A percentile compares a stretch with the other conserved stretches of the same genome.
Conservation (phyloP, 2,888 invertebrate genomes). For the Fabriciana adippe region DNA sequence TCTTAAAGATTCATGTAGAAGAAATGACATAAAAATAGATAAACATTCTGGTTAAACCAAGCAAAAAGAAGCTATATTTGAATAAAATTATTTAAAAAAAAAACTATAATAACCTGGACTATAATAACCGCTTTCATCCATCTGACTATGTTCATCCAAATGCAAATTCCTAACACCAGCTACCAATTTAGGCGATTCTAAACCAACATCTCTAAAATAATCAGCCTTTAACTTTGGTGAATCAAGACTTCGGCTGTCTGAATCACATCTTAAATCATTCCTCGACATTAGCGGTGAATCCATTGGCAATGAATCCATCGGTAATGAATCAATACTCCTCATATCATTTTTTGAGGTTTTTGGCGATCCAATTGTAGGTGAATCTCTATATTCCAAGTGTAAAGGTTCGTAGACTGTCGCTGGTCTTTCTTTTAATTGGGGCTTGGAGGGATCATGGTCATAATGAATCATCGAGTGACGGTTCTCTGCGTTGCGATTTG, state of each 20-base stretch:
- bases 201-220: constrained; percentile 64
- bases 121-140: constrained; percentile 79
- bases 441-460: constrained; percentile 70
- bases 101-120: constrained; percentile 61
- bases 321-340: constrained; percentile 70
- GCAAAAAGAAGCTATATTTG: no score
- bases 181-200: constrained; percentile 72
- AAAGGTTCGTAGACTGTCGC: constrained; percentile 74
- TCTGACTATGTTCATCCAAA: constrained; percentile 74
- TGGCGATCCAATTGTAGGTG: constrained; percentile 69
- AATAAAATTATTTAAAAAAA: not conserved
- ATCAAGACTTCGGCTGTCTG: constrained; percentile 70
- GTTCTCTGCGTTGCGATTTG: constrained; percentile 69
- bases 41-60: no score
- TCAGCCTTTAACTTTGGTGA: constrained; percentile 73
- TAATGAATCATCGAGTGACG: constrained; percentile 80
- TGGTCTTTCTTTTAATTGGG: constrained; percentile 70
- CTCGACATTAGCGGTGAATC: constrained; percentile 73
- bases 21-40: no score
- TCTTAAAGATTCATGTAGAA: not conserved
- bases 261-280: constrained; percentile 68
- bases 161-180: constrained; percentile 71
- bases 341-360: constrained; percentile 71
- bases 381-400: constrained; percentile 73
- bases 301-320: constrained; percentile 73